Base-by-base conservation (phyloP, 2,797 vertebrate genomes). In the Serranus cabrilla region DNA sequence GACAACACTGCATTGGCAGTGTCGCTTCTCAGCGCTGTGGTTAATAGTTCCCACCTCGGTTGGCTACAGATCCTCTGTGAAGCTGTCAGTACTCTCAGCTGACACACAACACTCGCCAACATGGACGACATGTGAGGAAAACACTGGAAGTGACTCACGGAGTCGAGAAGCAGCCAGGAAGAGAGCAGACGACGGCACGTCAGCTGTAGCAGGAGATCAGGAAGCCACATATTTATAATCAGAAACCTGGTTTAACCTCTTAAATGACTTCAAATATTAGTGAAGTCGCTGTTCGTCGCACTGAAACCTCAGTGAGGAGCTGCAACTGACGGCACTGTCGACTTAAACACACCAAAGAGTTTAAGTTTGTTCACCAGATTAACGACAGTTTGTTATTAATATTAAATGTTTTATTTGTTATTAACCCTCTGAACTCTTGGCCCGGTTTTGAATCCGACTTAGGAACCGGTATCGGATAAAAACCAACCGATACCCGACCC, bases 31-130 rank as follows among this genome's bases (percentile, higher is more conserved):
- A 43, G 65, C 17, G 76, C 76, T 64, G 55, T 68, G 83, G 84
- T 86, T 92, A 93, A 93, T 93, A 61, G 78, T 87, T 93, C 84
- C 89, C 94, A 93, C 93, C 92, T 94, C 90, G 50, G 78, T 93
- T 94, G 92, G 94, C 92, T 82, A 61, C 78, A 51, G 85, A 78
- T 87, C 74, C 21, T 82, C 90, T 88, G 93, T 92, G 92, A 94
- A 88, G 79, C 86, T 46, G 78, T 86, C 79, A 71, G 72, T 16
- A 46, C 59, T 25, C 71, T 76, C 71, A 55, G 75, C 63, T 74
- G 83, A 87, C 66, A 82, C 62, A 42, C 78, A 62, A 83, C 70
- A 74, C 55, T 73, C 65, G 64, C 74, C 74, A 89, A 82, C 75
- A 87, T 57, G 83, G 80, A 39, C 34, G 59, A 62, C 57, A 57